Conservation (phyloP, 2,113 vertebrate genomes). For the Grallaria varia region DNA sequence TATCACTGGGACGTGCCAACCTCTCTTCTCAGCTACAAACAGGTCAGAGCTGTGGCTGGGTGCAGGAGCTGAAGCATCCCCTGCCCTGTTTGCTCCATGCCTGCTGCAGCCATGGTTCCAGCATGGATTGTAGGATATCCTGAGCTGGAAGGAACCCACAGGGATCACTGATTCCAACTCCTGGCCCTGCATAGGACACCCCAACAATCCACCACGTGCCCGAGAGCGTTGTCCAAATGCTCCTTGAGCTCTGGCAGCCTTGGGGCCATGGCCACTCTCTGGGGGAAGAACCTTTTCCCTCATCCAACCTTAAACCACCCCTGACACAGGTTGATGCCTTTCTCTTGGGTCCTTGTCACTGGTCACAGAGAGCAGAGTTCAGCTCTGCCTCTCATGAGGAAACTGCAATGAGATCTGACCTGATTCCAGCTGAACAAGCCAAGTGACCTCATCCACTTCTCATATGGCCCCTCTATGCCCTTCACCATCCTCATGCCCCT, state of each 20-base stretch:
- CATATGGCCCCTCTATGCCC: background rate
- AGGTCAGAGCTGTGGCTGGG: background rate
- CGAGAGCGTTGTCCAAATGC: rapidly evolving
- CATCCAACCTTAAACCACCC: rapidly evolving
- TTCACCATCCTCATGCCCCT: background rate
- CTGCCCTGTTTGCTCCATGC: background rate
- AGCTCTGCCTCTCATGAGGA: background rate
- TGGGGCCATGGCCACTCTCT: rapidly evolving
- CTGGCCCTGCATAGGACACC: background rate
- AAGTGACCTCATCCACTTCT: background rate
- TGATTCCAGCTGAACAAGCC: background rate
- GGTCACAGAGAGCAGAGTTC: background rate
- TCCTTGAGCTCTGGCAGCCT: background rate
- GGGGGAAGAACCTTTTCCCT: rapidly evolving
- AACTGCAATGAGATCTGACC: background rate
- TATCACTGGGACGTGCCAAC: rapidly evolving
- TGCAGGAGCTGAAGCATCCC: background rate
- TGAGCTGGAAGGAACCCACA: background rate
- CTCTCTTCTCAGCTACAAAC: background rate
- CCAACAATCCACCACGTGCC: background rate
- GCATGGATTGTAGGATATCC: background rate
- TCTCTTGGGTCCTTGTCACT: background rate
- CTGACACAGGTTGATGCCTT: background rate
- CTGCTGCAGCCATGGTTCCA: rapidly evolving
- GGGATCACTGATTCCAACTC: background rate